Base-by-base conservation (phyloP, 2,888 invertebrate genomes). In the Drosophila picticornis region DNA sequence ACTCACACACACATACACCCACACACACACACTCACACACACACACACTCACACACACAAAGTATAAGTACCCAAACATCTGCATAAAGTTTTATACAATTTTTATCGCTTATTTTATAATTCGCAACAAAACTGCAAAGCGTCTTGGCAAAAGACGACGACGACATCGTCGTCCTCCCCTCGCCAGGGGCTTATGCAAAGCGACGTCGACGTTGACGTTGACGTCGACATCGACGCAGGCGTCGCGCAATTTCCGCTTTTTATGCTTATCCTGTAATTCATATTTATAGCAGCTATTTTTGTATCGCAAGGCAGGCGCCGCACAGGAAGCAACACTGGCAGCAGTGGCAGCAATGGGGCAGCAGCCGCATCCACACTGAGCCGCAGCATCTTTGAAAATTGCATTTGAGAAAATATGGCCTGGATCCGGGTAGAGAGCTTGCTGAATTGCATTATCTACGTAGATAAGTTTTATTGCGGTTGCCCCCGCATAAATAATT, bases 181-280 rank as follows among this genome's bases (percentile, higher is more conserved):
- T 66, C 64, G 62, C 55, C 62, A 61, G 36, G 62, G 81, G 90
- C 84, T 84, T 84, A 90, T 84, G 84, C 84, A 90, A 90, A 84
- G 59, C 81, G 84, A 60, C 25, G 53, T 13, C 52, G 63, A 60
- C 59, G 79, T 34, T 68, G 65, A 56, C 46, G 70, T 22, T 43
- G 61, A 36, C 36, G 19, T 4, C 34, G 32, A 22, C n/a, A 31
- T 34, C 34, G 25, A 38, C 64, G 76, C 38, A 70, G 90, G 61
- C 90, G 88, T 77, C 89, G 84, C 86, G 91, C 92, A 92, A 91
- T 92, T 92, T 91, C 92, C 91, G 92, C 75, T 88, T 91, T 91
- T 92, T 91, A 91, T 91, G 91, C 91, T 91, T 92, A 91, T 92
- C 91, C 92, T 86, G 92, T 91, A 92, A 91, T 91, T 91, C 91